Conservation (phyloP, 2,888 invertebrate genomes). For the Chromoteleia sp. region DNA sequence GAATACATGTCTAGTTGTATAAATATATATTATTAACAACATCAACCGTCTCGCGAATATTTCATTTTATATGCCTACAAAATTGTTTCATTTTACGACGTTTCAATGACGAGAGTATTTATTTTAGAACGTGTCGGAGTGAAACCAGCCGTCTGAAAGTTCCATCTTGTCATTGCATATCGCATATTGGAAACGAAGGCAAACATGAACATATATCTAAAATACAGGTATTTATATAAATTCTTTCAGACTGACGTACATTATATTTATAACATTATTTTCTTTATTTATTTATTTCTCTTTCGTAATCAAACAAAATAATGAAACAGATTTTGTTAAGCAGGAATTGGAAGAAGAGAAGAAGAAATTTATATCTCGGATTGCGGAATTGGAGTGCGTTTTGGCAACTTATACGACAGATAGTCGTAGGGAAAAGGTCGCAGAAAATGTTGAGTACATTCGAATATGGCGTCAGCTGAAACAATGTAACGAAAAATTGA, state of each 20-base stretch:
- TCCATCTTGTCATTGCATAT: slow-evolving; percentile 74
- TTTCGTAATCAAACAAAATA: not conserved
- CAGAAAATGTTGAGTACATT: slow-evolving; percentile 83
- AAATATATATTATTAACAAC: slow-evolving; percentile 26
- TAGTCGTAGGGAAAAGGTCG: slow-evolving; percentile 79
- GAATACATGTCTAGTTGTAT: slow-evolving; percentile 1
- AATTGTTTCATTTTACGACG: slow-evolving; percentile 23
- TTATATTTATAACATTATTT: not conserved
- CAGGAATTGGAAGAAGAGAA: slow-evolving; percentile 79
- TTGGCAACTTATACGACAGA: slow-evolving; percentile 72
- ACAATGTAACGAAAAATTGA: slow-evolving; percentile 79
- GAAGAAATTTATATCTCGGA: slow-evolving; percentile 75
- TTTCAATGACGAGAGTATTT: slow-evolving; percentile 46
- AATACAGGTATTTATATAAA: slow-evolving; percentile 75
- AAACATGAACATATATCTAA: slow-evolving; percentile 74
- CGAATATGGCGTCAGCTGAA: slow-evolving; percentile 81
- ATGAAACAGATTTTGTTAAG: not conserved
- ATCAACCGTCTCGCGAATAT: slow-evolving; percentile 5
- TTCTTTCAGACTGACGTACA: too few relatives aligned
- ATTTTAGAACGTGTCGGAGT: slow-evolving; percentile 80
- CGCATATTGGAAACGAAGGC: slow-evolving; percentile 72
- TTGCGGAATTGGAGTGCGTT: slow-evolving; percentile 78
- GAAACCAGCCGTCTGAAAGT: slow-evolving; percentile 78
- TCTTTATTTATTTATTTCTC: too few relatives aligned
- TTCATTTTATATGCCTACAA: slow-evolving; percentile 31